Percentiles rank a stretch among this genome's conserved stretches.
phyloP scores from a whole-genome alignment of 2,113 vertebrate genomes.

The Clarias macrocephalus region DNA sequence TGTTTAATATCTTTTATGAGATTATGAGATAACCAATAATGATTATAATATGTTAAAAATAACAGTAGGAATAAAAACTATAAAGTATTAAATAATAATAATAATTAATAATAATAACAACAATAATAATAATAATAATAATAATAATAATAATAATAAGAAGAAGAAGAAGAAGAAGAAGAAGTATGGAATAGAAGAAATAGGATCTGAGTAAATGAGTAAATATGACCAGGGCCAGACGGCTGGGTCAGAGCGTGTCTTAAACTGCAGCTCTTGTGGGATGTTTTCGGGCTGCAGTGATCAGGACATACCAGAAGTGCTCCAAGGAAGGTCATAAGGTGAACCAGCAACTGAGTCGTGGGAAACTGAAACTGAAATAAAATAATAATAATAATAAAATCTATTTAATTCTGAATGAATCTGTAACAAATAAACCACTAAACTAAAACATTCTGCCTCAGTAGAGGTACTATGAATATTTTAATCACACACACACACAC shows the following conservation, averaged over 20 bases:
- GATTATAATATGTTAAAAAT: neutral
- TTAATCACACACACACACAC: neutral
- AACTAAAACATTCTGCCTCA: neutral
- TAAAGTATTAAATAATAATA: neutral
- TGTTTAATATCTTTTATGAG: neutral
- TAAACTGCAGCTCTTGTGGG: too few species aligned
- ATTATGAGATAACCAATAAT: neutral
- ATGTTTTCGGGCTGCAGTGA: too few species aligned
- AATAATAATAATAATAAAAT: neutral
- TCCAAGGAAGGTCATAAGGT: too few species aligned
- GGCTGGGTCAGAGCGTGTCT: too few species aligned
- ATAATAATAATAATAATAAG: too few species aligned
- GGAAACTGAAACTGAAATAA: too few species aligned
- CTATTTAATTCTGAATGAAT: neutral
- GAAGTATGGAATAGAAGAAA: neutral
- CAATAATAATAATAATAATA: neutral
- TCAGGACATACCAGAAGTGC: too few species aligned
- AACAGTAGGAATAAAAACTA: neutral
- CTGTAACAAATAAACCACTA: conserved; percentile 1
- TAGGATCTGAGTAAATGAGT: too few species aligned
- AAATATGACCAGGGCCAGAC: too few species aligned
- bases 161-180: neutral
- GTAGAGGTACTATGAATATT: neutral
- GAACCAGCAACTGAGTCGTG: too few species aligned
- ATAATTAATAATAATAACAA: neutral